Evolutionary conservation across 2,113 vertebrate genomes (phyloP).

Genomic region (Lepisosteus osseus): DNA sequence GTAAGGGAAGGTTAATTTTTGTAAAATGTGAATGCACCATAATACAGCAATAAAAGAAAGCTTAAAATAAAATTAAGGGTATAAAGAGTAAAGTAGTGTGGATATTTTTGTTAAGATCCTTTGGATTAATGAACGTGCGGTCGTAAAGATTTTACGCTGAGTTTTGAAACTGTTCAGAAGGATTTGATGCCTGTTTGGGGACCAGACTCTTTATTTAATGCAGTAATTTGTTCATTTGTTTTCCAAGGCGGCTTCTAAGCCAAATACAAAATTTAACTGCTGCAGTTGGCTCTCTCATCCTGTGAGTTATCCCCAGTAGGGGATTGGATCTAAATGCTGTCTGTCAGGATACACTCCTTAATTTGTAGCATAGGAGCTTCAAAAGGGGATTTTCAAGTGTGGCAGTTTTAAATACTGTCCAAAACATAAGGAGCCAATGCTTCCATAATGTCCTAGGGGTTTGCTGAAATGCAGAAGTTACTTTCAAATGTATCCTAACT

Average conservation of each 20-base stretch:
- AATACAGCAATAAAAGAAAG: too few relatives aligned
- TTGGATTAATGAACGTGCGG: too few relatives aligned
- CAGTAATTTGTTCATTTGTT: neutral
- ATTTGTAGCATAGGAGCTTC: conserved; percentile 6
- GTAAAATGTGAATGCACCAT: too few relatives aligned
- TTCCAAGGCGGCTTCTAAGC: neutral
- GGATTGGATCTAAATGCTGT: neutral
- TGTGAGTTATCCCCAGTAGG: neutral
- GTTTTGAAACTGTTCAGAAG: too few relatives aligned
- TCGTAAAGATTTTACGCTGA: too few relatives aligned
- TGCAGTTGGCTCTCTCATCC: neutral
- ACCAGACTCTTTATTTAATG: neutral
- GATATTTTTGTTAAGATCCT: too few relatives aligned
- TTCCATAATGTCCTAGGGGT: conserved; percentile 5
- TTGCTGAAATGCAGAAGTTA: conserved; percentile 21
- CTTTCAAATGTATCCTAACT: neutral
- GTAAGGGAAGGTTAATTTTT: too few relatives aligned
- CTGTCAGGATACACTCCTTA: conserved; percentile 2
- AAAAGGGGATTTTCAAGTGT: conserved; percentile 8
- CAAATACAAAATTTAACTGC: conserved; percentile 1
- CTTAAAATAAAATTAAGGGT: too few relatives aligned
- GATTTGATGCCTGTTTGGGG: neutral
- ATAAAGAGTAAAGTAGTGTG: too few relatives aligned
- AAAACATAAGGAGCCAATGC: conserved; percentile 5
- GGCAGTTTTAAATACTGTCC: conserved; percentile 11